These are phyloP conservation scores for Watsonalla cultraria DNA, from an alignment of 2,888 invertebrate species.

Conservation along the genomic window DNA sequence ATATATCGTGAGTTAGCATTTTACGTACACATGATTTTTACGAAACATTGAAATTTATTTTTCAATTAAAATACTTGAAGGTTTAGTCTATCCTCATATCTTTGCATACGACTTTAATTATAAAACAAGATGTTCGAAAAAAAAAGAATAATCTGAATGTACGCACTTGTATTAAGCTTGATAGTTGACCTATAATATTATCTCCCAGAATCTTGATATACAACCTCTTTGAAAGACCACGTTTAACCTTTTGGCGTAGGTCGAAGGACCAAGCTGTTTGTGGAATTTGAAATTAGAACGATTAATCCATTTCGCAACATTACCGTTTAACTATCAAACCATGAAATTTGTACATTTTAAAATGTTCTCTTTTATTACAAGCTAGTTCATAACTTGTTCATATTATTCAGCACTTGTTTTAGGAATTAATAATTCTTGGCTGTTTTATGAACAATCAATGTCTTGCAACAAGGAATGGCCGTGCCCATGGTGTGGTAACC, in stretches of 20 bases:
- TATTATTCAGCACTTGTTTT: slow-evolving; percentile 26
- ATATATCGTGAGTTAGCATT: slow-evolving; percentile 1
- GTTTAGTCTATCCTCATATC: background rate
- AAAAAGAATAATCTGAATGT: too few species aligned
- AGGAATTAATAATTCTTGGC: slow-evolving; percentile 30
- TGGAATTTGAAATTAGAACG: background rate
- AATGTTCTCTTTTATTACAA: slow-evolving; percentile 4
- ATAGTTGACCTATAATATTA: background rate
- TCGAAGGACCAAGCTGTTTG: background rate
- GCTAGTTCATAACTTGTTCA: slow-evolving; percentile 8
- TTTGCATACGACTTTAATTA: too few species aligned
- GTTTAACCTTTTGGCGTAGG: background rate
- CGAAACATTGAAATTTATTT: background rate
- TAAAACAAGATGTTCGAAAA: too few species aligned
- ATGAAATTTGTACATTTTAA: background rate
- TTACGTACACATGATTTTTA: background rate
- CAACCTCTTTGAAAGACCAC: background rate
- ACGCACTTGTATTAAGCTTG: background rate
- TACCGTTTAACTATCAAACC: background rate
- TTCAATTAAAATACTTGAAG: background rate
- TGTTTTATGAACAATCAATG: slow-evolving; percentile 46
- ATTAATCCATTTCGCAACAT: background rate
- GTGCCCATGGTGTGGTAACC: slow-evolving; percentile 28
- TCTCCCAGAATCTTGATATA: background rate
- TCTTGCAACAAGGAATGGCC: slow-evolving; percentile 42